A percentile compares a stretch with the other conserved stretches of the same genome.
These are phyloP conservation scores for Macrophya alboannulata DNA, from an alignment of 2,888 invertebrate genomes.

Conservation along the genomic window DNA sequence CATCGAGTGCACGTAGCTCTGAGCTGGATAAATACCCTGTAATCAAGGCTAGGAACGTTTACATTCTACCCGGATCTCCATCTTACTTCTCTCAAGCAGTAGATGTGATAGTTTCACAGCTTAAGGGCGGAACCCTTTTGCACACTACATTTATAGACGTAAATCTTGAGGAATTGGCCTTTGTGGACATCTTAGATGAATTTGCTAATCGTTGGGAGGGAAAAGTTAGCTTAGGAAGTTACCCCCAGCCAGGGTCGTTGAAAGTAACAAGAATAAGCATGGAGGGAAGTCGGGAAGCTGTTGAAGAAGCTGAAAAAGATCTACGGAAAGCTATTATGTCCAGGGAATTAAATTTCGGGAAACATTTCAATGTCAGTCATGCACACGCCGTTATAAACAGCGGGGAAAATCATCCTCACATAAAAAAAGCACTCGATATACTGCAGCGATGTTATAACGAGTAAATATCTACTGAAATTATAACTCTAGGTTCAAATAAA, in stretches of 20 bases:
- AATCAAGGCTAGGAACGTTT: slow-evolving; percentile 81
- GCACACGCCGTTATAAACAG: slow-evolving; percentile 67
- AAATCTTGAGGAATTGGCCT: slow-evolving; percentile 67
- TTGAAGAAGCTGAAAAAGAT: slow-evolving; percentile 64
- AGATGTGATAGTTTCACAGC: slow-evolving; percentile 65
- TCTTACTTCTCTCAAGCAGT: slow-evolving; percentile 75
- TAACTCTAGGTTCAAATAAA: slow-evolving; percentile 40
- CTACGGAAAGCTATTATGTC: slow-evolving; percentile 64
- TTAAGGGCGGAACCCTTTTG: slow-evolving; percentile 60
- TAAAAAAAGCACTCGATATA: slow-evolving; percentile 70
- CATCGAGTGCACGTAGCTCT: slow-evolving; percentile 21
- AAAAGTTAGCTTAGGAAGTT: slow-evolving; percentile 71
- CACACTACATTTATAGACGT: slow-evolving; percentile 67
- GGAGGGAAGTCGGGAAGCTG: slow-evolving; percentile 66
- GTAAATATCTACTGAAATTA: slow-evolving; percentile 64
- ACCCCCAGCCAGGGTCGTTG: slow-evolving; percentile 66
- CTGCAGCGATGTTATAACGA: slow-evolving; percentile 73
- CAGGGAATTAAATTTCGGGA: slow-evolving; percentile 56
- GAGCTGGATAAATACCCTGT: slow-evolving; percentile 63
- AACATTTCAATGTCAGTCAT: slow-evolving; percentile 67
- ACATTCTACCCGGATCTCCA: slow-evolving; percentile 85
- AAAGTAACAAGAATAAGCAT: slow-evolving; percentile 68
- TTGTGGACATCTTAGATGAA: slow-evolving; percentile 65
- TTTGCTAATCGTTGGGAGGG: slow-evolving; percentile 66
- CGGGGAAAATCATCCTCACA: slow-evolving; percentile 65